These are phyloP conservation scores for Macropodus opercularis DNA, from an alignment of 2,797 vertebrate genomes.

Conservation along the genomic window DNA sequence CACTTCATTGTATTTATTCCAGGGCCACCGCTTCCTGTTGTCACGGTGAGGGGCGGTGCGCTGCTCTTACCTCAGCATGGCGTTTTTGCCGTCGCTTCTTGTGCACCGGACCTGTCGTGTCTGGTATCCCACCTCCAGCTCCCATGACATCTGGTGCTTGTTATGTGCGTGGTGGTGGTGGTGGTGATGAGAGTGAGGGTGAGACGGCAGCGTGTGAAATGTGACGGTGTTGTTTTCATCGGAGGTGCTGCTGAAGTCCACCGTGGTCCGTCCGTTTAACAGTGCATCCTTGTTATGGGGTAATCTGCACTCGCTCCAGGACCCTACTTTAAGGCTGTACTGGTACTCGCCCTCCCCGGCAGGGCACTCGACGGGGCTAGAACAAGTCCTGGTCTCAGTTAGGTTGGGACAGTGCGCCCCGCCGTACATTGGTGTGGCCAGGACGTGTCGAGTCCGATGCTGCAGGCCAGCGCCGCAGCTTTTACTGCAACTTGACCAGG, in stretches of 20 bases:
- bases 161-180: constrained; percentile 52
- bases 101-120: constrained; percentile 89
- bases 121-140: constrained; percentile 90
- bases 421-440: constrained; percentile 90
- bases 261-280: constrained; percentile 77
- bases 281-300: constrained; percentile 82
- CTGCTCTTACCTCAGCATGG: constrained; percentile 86
- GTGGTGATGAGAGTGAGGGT: constrained; percentile 44
- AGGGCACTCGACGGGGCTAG: constrained; percentile 74
- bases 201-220: constrained; percentile 58
- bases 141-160: constrained; percentile 69
- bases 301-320: constrained; percentile 88
- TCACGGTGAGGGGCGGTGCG: background rate
- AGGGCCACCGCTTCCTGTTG: constrained; percentile 5
- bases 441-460: constrained; percentile 85
- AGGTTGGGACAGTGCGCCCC: constrained; percentile 89
- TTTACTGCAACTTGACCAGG: constrained; percentile 88
- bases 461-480: constrained; percentile 84
- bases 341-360: constrained; percentile 83
- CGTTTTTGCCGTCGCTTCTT: constrained; percentile 87
- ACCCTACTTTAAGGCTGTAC: constrained; percentile 91
- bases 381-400: constrained; percentile 87
- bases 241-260: constrained; percentile 81
- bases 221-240: constrained; percentile 79
- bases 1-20: constrained; percentile 5